Evolutionary conservation across 1,140 invertebrate genomes (phyloP).

Genomic region (Drosophila subpulchrella): DNA sequence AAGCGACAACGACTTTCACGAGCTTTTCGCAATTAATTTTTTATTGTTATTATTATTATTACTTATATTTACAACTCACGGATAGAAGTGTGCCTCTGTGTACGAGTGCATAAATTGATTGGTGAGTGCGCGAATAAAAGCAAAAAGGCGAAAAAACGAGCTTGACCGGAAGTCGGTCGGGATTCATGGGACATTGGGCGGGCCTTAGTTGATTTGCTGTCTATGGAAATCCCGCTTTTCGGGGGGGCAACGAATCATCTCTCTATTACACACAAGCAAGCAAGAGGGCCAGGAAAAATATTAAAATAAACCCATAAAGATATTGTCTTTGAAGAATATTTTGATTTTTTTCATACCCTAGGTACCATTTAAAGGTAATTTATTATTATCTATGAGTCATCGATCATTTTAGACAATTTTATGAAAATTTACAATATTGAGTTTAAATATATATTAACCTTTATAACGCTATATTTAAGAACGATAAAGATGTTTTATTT

Average conservation of each 20-base stretch:
- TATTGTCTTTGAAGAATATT: not conserved
- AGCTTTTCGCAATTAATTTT: slow-evolving; percentile 75
- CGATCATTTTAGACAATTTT: no score
- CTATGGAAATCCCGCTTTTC: slow-evolving; percentile 37
- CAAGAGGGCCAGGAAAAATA: slow-evolving; percentile 3
- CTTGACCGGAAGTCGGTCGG: slow-evolving; percentile 71
- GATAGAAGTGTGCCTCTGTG: slow-evolving; percentile 26
- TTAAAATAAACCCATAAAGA: not conserved
- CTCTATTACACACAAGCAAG: slow-evolving; percentile 10
- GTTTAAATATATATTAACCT: not conserved
- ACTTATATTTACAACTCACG: slow-evolving; percentile 57
- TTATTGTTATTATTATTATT: slow-evolving; percentile 51
- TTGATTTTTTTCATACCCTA: no score
- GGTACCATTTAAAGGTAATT: no score
- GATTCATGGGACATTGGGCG: slow-evolving; percentile 67
- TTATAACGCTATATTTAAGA: no score
- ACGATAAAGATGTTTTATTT: no score
- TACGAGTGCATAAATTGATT: slow-evolving; percentile 32
- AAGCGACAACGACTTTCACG: slow-evolving; percentile 76
- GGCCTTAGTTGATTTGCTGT: slow-evolving; percentile 33
- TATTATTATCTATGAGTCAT: no score
- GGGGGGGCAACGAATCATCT: slow-evolving; percentile 20
- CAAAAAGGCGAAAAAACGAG: slow-evolving; percentile 71
- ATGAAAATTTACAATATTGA: not conserved
- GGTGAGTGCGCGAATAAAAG: slow-evolving; percentile 70